Evolutionary conservation across 2,113 vertebrate species (phyloP).

Genomic region (Chrysochloris asiatica): DNA sequence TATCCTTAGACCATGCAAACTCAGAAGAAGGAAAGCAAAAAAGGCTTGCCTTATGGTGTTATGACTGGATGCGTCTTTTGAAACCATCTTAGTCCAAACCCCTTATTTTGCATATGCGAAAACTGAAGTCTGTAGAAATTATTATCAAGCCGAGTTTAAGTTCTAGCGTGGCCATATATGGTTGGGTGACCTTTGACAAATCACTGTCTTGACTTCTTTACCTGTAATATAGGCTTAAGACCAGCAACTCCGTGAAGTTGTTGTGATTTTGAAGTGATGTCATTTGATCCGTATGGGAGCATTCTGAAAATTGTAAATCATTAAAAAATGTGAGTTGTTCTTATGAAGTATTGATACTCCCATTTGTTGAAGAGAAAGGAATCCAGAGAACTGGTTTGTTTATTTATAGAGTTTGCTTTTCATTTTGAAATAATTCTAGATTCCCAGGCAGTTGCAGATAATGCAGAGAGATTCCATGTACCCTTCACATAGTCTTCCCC

Average conservation of each 20-base stretch:
- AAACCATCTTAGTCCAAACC: not conserved
- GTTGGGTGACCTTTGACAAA: not conserved
- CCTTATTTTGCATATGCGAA: constrained; percentile 1
- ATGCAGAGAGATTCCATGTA: not conserved
- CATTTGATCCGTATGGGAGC: not conserved
- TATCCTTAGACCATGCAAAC: not conserved
- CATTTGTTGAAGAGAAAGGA: not conserved
- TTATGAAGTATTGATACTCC: not conserved
- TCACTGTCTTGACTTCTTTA: not conserved
- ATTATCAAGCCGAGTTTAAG: not conserved
- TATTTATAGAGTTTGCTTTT: not conserved
- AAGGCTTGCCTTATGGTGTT: not conserved
- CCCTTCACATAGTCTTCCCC: not conserved
- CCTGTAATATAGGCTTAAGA: not conserved
- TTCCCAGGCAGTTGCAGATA: not conserved
- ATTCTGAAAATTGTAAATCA: not conserved
- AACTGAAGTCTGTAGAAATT: not conserved
- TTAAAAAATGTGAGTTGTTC: not conserved
- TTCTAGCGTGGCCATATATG: not conserved
- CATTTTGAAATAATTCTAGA: not conserved
- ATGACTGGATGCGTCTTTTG: not conserved
- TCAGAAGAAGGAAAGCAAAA: not conserved
- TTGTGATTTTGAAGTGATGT: not conserved
- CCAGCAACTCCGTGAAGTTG: not conserved
- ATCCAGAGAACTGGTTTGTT: not conserved